A percentile compares a stretch with the other conserved stretches of the same genome.
These are phyloP conservation scores for Sphaerodactylus townsendi DNA, from an alignment of 2,113 vertebrate genomes.

Conservation along the genomic window DNA sequence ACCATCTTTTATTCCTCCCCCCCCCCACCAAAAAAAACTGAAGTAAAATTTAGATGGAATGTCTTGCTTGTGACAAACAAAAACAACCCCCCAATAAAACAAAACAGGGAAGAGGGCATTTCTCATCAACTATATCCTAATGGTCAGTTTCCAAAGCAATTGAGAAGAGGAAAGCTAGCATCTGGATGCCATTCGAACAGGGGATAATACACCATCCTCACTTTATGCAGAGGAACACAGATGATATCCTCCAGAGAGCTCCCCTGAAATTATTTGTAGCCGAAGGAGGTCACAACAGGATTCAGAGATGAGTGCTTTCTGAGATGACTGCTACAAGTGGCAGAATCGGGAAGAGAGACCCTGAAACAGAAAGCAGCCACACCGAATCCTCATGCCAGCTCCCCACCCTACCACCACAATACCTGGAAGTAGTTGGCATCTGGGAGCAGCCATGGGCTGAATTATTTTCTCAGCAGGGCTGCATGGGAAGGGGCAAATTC, in stretches of 20 bases:
- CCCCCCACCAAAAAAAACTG: no score
- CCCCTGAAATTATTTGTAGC: not conserved
- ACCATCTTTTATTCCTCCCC: not conserved
- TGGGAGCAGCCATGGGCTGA: no score
- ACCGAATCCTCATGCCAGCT: not conserved
- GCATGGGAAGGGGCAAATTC: no score
- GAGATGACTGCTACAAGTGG: not conserved
- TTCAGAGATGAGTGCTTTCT: not conserved
- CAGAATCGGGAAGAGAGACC: not conserved
- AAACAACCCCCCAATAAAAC: no score
- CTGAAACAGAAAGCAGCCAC: not conserved
- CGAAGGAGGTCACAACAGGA: not conserved
- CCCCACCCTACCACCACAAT: not conserved
- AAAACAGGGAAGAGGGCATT: not conserved
- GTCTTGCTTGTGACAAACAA: no score
- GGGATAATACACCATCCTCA: not conserved
- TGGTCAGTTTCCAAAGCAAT: not conserved
- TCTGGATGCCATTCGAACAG: not conserved
- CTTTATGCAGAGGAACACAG: not conserved
- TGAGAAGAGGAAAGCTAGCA: not conserved
- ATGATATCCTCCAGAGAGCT: not conserved
- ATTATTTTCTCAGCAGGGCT: no score
- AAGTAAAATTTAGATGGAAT: not conserved
- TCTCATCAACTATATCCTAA: not conserved
- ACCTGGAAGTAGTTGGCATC: no score